phyloP scores from a whole-genome alignment of 2,888 invertebrate species.

The Agonum fuliginosum region DNA sequence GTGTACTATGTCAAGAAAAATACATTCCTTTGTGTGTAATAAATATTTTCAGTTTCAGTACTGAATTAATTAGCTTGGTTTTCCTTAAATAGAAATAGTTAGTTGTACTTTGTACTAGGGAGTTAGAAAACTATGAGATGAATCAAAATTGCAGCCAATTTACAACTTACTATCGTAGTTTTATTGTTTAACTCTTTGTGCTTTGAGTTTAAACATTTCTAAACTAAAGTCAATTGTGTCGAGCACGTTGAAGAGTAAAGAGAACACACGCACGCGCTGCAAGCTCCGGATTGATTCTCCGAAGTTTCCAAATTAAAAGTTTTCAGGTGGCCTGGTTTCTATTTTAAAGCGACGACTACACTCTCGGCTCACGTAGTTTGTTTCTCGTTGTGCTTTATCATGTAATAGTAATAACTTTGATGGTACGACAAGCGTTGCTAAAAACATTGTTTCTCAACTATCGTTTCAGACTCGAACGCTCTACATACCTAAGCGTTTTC shows the following conservation, averaged over 20 bases:
- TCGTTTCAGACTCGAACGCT: neutral
- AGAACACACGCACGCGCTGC: too few species aligned
- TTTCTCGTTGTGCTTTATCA: constrained; percentile 35
- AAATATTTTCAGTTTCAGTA: too few species aligned
- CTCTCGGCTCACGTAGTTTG: constrained; percentile 27
- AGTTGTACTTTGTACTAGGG: too few species aligned
- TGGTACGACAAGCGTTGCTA: constrained; percentile 20
- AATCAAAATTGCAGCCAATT: neutral
- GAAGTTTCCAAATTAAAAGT: constrained; percentile 43
- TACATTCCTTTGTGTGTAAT: too few species aligned
- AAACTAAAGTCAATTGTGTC: constrained; percentile 29
- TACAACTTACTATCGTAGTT: neutral
- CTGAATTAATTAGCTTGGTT: too few species aligned
- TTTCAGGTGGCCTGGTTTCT: constrained; percentile 42
- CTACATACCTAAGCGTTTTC: constrained; percentile 17
- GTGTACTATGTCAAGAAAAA: too few species aligned
- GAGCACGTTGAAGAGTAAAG: neutral
- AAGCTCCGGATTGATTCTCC: constrained; percentile 25
- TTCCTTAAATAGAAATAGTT: too few species aligned
- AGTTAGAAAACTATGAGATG: too few species aligned
- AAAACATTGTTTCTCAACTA: constrained; percentile 36
- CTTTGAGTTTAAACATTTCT: neutral
- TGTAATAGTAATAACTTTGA: constrained; percentile 42
- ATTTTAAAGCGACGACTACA: constrained; percentile 2
- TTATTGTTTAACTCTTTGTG: too few species aligned